Conservation (phyloP, 2,797 vertebrate species). For the Hoplostethus atlanticus region DNA sequence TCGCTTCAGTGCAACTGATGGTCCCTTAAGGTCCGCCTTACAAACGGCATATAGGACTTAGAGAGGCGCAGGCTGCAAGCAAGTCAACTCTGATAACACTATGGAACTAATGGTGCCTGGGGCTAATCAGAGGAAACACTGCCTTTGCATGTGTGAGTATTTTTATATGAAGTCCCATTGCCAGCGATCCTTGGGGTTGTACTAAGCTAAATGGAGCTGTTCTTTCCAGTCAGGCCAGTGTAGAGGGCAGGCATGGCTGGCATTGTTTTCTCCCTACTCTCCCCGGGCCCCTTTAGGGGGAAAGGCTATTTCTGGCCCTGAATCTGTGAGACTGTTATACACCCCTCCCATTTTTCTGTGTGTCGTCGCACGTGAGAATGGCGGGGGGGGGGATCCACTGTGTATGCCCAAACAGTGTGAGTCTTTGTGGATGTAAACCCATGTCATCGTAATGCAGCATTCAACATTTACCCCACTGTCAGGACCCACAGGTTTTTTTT, state of each 20-base stretch:
- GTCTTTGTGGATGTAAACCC: background rate
- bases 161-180: background rate
- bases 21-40: background rate
- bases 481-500: background rate
- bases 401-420: background rate
- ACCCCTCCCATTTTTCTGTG: background rate
- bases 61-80: background rate
- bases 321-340: conserved; percentile 22
- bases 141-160: background rate
- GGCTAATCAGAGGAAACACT: conserved; percentile 2
- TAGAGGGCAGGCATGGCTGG: conserved; percentile 26
- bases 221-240: conserved; percentile 12
- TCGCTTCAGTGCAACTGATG: conserved; percentile 1
- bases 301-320: conserved; percentile 39
- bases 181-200: background rate
- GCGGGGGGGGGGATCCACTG: too few relatives aligned
- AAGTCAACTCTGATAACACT: background rate
- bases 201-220: conserved; percentile 14
- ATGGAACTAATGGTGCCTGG: conserved; percentile 18
- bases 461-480: conserved; percentile 5
- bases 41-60: background rate
- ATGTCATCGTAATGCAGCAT: background rate
- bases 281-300: conserved; percentile 23
- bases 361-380: background rate
- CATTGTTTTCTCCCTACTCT: conserved; percentile 21